Conservation (phyloP, 2,888 invertebrate genomes). For the Proisotoma minuta region DNA sequence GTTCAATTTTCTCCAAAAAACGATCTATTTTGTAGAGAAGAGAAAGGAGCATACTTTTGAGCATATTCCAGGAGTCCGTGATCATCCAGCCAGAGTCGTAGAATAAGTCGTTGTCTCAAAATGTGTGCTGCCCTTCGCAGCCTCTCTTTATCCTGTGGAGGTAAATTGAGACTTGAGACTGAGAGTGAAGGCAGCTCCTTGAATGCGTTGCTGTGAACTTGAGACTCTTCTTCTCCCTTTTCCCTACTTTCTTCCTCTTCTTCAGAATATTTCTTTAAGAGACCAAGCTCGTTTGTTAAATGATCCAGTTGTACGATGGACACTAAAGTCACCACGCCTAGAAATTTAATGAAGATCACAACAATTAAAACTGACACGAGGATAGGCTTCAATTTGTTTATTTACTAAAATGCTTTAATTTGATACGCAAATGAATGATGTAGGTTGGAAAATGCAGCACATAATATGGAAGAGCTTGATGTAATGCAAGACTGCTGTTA, state of each 20-base stretch:
- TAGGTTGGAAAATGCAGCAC: no score
- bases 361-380: no score
- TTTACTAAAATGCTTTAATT: no score
- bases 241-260: slow-evolving; percentile 4
- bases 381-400: no score
- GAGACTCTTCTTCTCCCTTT: slow-evolving; percentile 1
- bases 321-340: slow-evolving; percentile 77
- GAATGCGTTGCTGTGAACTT: neutral
- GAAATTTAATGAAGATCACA: no score
- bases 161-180: slow-evolving; percentile 60
- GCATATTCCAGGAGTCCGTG: slow-evolving; percentile 51
- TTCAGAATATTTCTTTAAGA: slow-evolving; percentile 25
- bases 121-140: slow-evolving; percentile 74
- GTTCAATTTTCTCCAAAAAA: no score
- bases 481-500: no score
- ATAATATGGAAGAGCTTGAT: no score
- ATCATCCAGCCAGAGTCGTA: slow-evolving; percentile 72
- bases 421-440: no score
- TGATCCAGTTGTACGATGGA: slow-evolving; percentile 70
- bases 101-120: slow-evolving; percentile 74
- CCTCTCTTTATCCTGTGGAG: slow-evolving; percentile 76
- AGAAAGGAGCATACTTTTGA: slow-evolving; percentile 54
- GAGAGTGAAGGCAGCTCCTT: slow-evolving; percentile 53
- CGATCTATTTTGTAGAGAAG: neutral
- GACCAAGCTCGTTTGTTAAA: slow-evolving; percentile 39